phyloP scores from a whole-genome alignment of 1,140 invertebrate species.

The Andrena cerasifolii region DNA sequence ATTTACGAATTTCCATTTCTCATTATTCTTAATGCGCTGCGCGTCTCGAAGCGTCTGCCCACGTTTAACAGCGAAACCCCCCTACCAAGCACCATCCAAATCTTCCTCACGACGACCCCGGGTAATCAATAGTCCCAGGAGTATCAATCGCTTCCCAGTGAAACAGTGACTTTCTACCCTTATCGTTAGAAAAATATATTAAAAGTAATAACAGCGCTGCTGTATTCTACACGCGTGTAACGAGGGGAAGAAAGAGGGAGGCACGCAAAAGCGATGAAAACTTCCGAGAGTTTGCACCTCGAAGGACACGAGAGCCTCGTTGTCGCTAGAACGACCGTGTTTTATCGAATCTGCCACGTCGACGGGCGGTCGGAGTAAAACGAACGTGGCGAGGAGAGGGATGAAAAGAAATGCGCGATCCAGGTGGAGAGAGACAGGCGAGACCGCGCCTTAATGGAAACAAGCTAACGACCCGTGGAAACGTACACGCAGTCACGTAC shows the following conservation, averaged over 20 bases:
- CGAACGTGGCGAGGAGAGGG: not conserved
- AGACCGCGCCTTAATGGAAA: slow-evolving; percentile 78
- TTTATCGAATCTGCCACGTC: not conserved
- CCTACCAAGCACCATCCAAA: not conserved
- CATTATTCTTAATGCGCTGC: slow-evolving; percentile 47
- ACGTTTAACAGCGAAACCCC: slow-evolving; percentile 17
- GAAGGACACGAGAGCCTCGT: not conserved
- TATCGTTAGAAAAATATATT: too few species aligned
- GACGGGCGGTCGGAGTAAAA: not conserved
- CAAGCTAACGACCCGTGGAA: slow-evolving; percentile 78
- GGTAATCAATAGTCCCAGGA: not conserved
- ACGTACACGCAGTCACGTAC: slow-evolving; percentile 79
- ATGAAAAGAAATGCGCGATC: slow-evolving; percentile 49
- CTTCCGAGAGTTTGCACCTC: too few species aligned
- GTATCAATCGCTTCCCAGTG: not conserved
- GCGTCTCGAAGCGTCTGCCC: slow-evolving; percentile 11
- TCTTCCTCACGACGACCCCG: not conserved
- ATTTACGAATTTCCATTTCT: slow-evolving; percentile 58
- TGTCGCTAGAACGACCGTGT: not conserved
- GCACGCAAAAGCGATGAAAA: too few species aligned
- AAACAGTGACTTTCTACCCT: too few species aligned
- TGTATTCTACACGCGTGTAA: too few species aligned
- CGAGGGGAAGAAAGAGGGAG: too few species aligned
- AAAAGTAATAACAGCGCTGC: not conserved
- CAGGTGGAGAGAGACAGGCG: slow-evolving; percentile 53